These are phyloP conservation scores for Zonitis immaculata DNA, from an alignment of 2,888 invertebrate species.

Conservation along the genomic window DNA sequence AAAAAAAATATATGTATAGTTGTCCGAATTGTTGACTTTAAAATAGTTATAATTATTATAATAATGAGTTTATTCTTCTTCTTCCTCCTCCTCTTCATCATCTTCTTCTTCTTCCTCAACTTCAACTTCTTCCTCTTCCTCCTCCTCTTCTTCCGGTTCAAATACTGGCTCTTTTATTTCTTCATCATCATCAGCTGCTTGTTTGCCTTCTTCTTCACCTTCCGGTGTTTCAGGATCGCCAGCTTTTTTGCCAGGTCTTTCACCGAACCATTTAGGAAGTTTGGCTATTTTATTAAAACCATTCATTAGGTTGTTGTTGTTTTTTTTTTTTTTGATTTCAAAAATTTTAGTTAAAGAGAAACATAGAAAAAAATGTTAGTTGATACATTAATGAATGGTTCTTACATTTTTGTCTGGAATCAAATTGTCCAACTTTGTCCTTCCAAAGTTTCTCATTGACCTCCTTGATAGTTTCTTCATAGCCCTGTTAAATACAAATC, in stretches of 20 bases:
- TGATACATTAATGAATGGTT: slow-evolving; percentile 30
- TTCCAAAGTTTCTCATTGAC: slow-evolving; percentile 80
- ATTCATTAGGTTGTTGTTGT: too few species aligned
- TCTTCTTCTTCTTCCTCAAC: slow-evolving; percentile 74
- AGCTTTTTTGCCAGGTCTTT: slow-evolving; percentile 88
- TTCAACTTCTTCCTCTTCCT: slow-evolving; percentile 65
- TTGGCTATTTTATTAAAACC: slow-evolving; percentile 75
- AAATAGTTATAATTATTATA: too few species aligned
- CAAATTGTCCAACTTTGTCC: slow-evolving; percentile 82
- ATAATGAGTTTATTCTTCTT: slow-evolving; percentile 50
- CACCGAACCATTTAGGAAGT: slow-evolving; percentile 94
- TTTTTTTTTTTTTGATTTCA: too few species aligned
- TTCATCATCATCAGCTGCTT: slow-evolving; percentile 66
- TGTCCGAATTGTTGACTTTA: too few species aligned
- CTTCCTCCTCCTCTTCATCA: slow-evolving; percentile 68
- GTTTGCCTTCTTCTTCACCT: slow-evolving; percentile 83
- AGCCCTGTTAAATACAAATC: slow-evolving; percentile 60
- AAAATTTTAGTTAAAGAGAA: slow-evolving; percentile 16
- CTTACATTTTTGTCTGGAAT: slow-evolving; percentile 86
- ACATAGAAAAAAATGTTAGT: background rate
- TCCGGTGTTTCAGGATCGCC: slow-evolving; percentile 87
- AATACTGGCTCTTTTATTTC: slow-evolving; percentile 54
- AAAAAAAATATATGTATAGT: too few species aligned
- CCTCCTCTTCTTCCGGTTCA: slow-evolving; percentile 69
- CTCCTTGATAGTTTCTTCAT: slow-evolving; percentile 80